phyloP scores from a whole-genome alignment of 1,140 invertebrate species.

The Drosophila subpulchrella region DNA sequence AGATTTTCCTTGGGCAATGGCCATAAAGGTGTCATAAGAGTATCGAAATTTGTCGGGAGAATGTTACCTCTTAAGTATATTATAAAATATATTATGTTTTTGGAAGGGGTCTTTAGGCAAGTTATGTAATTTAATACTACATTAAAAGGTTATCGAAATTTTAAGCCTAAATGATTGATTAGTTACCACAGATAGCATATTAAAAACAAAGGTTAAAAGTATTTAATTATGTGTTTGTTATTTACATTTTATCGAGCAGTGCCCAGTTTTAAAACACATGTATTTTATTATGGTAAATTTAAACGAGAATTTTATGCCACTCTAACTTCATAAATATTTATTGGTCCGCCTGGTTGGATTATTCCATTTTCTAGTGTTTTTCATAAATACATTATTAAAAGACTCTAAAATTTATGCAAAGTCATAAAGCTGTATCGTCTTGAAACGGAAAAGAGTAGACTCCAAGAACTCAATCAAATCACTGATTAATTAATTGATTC shows the following conservation, averaged over 20 bases:
- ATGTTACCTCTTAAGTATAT: neutral
- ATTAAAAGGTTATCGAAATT: neutral
- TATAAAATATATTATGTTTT: neutral
- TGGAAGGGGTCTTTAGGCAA: no score
- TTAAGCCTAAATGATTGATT: neutral
- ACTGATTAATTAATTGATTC: neutral
- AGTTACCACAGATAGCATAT: no score
- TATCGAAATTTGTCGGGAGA: neutral
- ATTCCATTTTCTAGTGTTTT: no score
- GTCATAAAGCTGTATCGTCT: neutral
- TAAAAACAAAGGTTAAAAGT: no score
- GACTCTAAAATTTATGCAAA: neutral
- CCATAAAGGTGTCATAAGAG: neutral
- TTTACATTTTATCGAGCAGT: no score
- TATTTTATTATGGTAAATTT: neutral
- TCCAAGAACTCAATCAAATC: neutral
- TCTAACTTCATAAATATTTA: neutral
- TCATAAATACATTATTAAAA: neutral
- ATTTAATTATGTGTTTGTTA: no score
- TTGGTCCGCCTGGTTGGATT: no score
- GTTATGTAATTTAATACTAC: neutral
- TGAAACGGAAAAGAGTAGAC: neutral
- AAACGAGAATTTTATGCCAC: neutral
- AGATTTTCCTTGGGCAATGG: neutral
- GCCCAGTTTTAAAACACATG: neutral